phyloP scores from a whole-genome alignment of 2,113 vertebrate genomes.

The Tachysurus fulvidraco region DNA sequence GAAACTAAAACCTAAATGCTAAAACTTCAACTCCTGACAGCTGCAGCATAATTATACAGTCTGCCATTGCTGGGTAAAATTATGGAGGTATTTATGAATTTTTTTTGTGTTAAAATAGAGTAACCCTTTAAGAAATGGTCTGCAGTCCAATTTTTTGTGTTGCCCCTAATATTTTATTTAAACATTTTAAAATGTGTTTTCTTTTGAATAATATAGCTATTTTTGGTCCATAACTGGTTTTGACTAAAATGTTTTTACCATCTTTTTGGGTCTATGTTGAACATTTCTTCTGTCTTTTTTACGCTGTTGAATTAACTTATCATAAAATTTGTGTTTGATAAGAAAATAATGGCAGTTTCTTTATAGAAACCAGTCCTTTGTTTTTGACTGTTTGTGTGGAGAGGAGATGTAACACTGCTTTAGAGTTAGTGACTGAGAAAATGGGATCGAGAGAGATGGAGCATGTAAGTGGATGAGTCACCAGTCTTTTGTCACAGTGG shows the following conservation, averaged over 20 bases:
- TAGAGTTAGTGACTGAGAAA: constrained; percentile 28
- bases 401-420: constrained; percentile 36
- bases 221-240: not conserved
- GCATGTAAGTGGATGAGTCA: constrained; percentile 63
- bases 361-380: constrained; percentile 27
- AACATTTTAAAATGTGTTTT: not conserved
- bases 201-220: not conserved
- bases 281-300: not conserved
- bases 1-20: not conserved
- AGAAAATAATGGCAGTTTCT: constrained; percentile 20
- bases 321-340: constrained; percentile 12
- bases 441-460: constrained; percentile 46
- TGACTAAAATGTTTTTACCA: no score
- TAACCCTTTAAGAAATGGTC: not conserved
- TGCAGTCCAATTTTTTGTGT: not conserved
- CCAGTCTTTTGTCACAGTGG: constrained; percentile 57
- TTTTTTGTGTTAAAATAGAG: not conserved
- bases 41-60: not conserved
- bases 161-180: not conserved
- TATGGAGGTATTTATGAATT: not conserved
- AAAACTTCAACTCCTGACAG: not conserved
- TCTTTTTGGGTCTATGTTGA: not conserved
- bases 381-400: constrained; percentile 23
- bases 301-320: not conserved
- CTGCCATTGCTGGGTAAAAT: not conserved